These are phyloP conservation scores for Acrobasis consociella DNA, from an alignment of 2,888 invertebrate genomes.

Conservation along the genomic window DNA sequence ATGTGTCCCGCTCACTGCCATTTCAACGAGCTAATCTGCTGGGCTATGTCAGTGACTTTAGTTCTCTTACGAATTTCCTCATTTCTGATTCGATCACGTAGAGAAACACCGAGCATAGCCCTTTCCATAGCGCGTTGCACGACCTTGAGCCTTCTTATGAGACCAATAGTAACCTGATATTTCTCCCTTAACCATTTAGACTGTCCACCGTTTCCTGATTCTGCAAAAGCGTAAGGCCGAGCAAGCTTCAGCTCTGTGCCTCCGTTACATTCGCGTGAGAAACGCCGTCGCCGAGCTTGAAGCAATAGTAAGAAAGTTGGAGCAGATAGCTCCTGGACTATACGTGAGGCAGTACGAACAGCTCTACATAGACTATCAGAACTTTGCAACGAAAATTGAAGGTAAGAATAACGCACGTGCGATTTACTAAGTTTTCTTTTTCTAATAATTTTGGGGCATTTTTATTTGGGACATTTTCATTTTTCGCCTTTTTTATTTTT, in stretches of 20 bases:
- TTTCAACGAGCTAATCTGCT: too few species aligned
- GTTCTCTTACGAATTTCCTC: too few species aligned
- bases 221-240: conserved; percentile 67
- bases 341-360: conserved; percentile 74
- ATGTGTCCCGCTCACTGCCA: too few species aligned
- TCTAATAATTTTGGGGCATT: too few species aligned
- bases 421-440: not conserved
- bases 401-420: conserved; percentile 44
- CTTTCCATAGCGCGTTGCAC: too few species aligned
- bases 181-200: conserved; percentile 41
- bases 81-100: too few species aligned
- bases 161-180: too few species aligned
- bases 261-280: conserved; percentile 67
- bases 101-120: too few species aligned
- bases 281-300: conserved; percentile 71
- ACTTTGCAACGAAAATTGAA: conserved; percentile 70
- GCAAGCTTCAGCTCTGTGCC: conserved; percentile 61
- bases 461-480: too few species aligned
- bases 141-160: too few species aligned
- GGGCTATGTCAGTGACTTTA: too few species aligned
- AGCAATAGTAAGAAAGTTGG: conserved; percentile 59
- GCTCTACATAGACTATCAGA: conserved; percentile 67
- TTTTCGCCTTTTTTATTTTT: too few species aligned
- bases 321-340: conserved; percentile 69
- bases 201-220: conserved; percentile 62